Base-by-base conservation (phyloP, 2,888 invertebrate species). In the Drosophila trichaetosa region DNA sequence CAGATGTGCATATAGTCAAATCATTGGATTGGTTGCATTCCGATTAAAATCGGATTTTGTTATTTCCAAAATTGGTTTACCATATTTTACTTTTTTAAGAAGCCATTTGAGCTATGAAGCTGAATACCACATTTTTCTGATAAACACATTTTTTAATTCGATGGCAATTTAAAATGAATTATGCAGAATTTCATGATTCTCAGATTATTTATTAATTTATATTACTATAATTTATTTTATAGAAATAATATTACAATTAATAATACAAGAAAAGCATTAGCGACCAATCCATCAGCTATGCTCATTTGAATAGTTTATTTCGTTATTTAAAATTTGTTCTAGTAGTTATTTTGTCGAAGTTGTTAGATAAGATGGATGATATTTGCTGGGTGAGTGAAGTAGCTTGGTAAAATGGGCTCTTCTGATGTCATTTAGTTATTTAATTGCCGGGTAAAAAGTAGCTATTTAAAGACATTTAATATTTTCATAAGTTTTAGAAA, bases 211-310 rank as follows among this genome's bases (percentile, higher is more conserved):
- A 34, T 16, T 6, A 5, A 16, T 36, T 46, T 46, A 13, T 46
- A 3, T 13, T 13, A 21, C 7, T 7, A 13, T 13, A 1, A 13
- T 11, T 4, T 42, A 13, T 13, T 7, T 21, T 8, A 31, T 31
- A 8, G 31, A 31, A 31, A 31, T 31, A 31, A 8, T 31, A 31
- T 31, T 8, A 31, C 7, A 31, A 31, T 8, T 21, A 46, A 21
- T 13, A 21, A 46, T 21, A 4, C 1, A 13, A 21, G 7, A 7
- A 6, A 21, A 11, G 2, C 34, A 16, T 4, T 36, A 1, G 4
- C 0, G 0, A 34, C 13, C 34, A 34, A 0, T 0, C 0, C 2
- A 2, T 5, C 2, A 36, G 36, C 16, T 16, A 0, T 6, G 6
- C 6, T 6, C 13, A 21, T 21, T n/a, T n/a, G n/a, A 42, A 21